Base-by-base conservation (phyloP, 1,140 invertebrate genomes). In the Bradysia coprophila region DNA sequence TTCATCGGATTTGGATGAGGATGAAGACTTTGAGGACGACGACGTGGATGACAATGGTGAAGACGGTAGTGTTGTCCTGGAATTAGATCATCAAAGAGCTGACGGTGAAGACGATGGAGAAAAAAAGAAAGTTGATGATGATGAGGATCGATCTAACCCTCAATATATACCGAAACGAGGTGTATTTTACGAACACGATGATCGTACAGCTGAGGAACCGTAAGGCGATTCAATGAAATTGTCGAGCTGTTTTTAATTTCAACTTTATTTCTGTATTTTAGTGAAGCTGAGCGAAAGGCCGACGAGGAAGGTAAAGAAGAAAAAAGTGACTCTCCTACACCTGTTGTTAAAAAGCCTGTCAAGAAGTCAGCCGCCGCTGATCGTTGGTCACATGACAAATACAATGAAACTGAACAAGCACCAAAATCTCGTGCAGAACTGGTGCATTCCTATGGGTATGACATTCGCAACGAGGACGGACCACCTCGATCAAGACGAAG, bases 101-200 rank as follows among this genome's bases (percentile, higher is more conserved):
- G 63, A 61, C 50, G 64, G 55, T 21, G 57, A 49, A 9, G 71
- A 74, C 45, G 70, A 68, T 5, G 72, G 74, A 59, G 72, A 71
- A 2, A 70, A 79, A 47, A 78, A 79, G 47, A 75, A 80, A 46
- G 69, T 94, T 2, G 87, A 92, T 58, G 81, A 89, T 62, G 92
- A 95, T 62, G 89, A 96, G 57, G 92, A 96, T 59, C 73, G 83
- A 46, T 81, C 89, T 52, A 95, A 96, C 67, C 92, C 92, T 4
- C 91, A 95, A 49, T 96, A 94, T 59, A 94, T 96, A 53, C 93
- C 93, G 0, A 91, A 94, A 62, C 75, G 81, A 46, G 93, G 93
- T 15, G 88, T 86, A 3, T 96, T 96, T 62, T 97, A 95, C 54
- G 91, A 97, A 52, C 91, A 97, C 57, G 91, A 96, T 62, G 86